A percentile compares a stretch with the other conserved stretches of the same genome.
phyloP scores from a whole-genome alignment of 2,888 invertebrate species.

The Folsomia manolachei region DNA sequence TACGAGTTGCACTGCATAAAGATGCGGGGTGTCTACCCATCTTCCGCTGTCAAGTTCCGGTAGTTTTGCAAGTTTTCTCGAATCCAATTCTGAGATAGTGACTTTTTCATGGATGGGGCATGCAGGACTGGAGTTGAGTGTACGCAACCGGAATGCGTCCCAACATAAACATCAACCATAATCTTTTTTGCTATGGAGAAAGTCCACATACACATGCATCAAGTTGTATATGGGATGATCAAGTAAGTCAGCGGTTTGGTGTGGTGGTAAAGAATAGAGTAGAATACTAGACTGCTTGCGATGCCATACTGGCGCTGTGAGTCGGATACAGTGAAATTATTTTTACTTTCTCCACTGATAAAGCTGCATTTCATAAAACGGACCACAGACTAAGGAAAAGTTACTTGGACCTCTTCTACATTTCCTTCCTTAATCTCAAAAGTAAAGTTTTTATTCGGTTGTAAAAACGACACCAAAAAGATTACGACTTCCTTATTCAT shows the following conservation, averaged over 20 bases:
- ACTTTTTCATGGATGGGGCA: background rate
- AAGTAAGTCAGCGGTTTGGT: too few relatives aligned
- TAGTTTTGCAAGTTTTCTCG: background rate
- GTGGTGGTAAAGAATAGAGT: too few relatives aligned
- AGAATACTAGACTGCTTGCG: too few relatives aligned
- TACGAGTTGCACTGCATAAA: background rate
- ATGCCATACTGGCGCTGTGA: too few relatives aligned
- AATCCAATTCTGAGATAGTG: background rate
- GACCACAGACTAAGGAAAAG: background rate
- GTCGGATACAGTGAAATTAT: background rate
- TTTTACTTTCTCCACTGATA: background rate
- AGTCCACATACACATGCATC: background rate
- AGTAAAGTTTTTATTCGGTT: background rate
- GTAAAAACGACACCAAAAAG: conserved; percentile 6
- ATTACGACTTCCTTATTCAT: conserved; percentile 9
- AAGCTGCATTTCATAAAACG: background rate
- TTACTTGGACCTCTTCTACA: background rate
- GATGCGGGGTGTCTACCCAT: background rate
- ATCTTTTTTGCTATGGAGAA: background rate
- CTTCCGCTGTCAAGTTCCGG: background rate
- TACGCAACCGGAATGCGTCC: too few relatives aligned
- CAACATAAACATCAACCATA: too few relatives aligned
- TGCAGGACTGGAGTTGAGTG: too few relatives aligned
- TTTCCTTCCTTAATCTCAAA: background rate
- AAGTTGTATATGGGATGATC: too few relatives aligned